Percentiles rank a stretch among this genome's conserved stretches.
phyloP scores from a whole-genome alignment of 1,140 invertebrate species.

The Drosophila guanche region DNA sequence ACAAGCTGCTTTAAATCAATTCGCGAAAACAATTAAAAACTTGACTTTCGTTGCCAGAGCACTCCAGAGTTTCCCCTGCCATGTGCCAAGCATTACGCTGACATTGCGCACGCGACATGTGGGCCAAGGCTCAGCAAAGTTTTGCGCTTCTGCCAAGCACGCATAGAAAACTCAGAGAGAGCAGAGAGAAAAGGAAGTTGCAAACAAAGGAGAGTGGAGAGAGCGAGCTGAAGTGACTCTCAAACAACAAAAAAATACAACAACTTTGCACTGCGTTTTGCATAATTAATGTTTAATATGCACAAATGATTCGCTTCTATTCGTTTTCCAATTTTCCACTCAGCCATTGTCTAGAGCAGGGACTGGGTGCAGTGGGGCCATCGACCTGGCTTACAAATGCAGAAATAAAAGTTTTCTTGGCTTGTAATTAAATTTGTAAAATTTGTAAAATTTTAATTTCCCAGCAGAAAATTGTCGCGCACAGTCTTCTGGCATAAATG shows the following conservation, averaged over 20 bases:
- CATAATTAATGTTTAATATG: constrained; percentile 80
- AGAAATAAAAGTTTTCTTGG: constrained; percentile 28
- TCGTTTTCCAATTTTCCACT: constrained; percentile 49
- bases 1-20: constrained; percentile 73
- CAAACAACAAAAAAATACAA: constrained; percentile 28
- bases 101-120: constrained; percentile 62
- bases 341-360: constrained; percentile 17
- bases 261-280: constrained; percentile 60
- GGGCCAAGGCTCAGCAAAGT: constrained; percentile 31
- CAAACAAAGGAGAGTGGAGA: neutral
- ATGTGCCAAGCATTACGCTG: constrained; percentile 17
- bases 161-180: neutral
- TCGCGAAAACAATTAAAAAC: constrained; percentile 75
- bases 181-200: constrained; percentile 9
- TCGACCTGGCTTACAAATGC: too few relatives aligned
- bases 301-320: constrained; percentile 46
- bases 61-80: neutral
- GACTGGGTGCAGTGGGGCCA: neutral
- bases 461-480: neutral
- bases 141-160: constrained; percentile 3
- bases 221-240: neutral
- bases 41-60: constrained; percentile 52
- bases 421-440: constrained; percentile 71
- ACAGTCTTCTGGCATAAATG: constrained; percentile 8
- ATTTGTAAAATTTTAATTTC: constrained; percentile 49